A percentile compares a stretch with the other conserved stretches of the same genome.
phyloP scores from a whole-genome alignment of 1,140 invertebrate genomes.

The Drosophila rufa region DNA sequence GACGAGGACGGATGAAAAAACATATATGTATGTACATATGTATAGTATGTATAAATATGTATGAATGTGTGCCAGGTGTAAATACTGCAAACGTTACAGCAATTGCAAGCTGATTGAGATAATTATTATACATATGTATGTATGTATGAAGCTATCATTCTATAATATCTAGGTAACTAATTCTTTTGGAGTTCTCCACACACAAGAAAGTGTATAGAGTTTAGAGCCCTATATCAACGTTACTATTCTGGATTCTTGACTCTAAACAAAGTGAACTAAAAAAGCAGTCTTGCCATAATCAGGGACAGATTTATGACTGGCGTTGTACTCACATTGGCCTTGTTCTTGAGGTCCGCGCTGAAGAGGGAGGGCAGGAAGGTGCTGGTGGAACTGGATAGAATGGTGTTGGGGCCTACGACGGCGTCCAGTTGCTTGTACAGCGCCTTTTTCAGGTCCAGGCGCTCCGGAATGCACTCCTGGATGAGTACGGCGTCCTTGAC shows the following conservation, averaged over 20 bases:
- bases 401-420: conserved; percentile 89
- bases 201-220: too few relatives aligned
- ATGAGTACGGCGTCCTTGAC: conserved; percentile 91
- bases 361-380: conserved; percentile 95
- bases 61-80: not conserved
- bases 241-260: too few relatives aligned
- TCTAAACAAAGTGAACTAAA: not conserved
- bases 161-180: not conserved
- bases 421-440: conserved; percentile 92
- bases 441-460: conserved; percentile 93
- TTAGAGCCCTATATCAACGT: too few relatives aligned
- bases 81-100: not conserved
- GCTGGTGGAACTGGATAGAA: conserved; percentile 96
- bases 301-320: conserved; percentile 10
- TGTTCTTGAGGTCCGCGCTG: conserved; percentile 92
- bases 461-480: conserved; percentile 97
- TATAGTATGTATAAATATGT: too few relatives aligned
- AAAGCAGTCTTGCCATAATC: not conserved
- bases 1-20: conserved; percentile 8
- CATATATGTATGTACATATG: too few relatives aligned
- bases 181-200: not conserved
- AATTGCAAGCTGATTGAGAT: not conserved
- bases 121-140: too few relatives aligned
- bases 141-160: too few relatives aligned
- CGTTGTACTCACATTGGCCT: conserved; percentile 86